phyloP scores from a whole-genome alignment of 2,888 invertebrate species.

The Lottia gigantea region DNA sequence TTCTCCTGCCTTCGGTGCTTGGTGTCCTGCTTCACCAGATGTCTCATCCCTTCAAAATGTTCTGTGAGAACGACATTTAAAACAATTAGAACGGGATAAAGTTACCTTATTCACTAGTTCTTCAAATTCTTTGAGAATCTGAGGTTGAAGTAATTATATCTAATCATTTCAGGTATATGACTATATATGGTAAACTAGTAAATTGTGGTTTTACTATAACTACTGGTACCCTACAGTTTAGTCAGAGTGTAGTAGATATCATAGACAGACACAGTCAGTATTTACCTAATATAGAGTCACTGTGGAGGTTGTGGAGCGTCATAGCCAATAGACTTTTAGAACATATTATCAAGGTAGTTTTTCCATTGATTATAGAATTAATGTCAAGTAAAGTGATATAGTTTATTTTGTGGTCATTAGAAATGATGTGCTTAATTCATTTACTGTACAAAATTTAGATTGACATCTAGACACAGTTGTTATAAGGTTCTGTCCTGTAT shows the following conservation, averaged over 20 bases:
- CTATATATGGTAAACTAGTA: conserved; percentile 49
- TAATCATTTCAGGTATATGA: conserved; percentile 44
- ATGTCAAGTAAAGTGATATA: not conserved
- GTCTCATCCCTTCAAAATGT: too few species aligned
- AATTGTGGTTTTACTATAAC: conserved; percentile 43
- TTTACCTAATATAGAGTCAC: conserved; percentile 41
- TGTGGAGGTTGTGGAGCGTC: conserved; percentile 59
- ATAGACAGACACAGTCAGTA: conserved; percentile 42
- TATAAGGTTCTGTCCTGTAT: too few species aligned
- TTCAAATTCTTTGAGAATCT: too few species aligned
- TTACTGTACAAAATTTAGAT: too few species aligned
- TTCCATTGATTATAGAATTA: not conserved
- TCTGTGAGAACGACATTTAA: too few species aligned
- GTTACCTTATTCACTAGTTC: too few species aligned
- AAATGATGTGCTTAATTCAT: too few species aligned
- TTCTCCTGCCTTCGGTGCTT: too few species aligned
- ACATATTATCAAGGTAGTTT: conserved; percentile 49
- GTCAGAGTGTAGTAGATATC: conserved; percentile 51
- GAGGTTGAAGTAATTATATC: too few species aligned
- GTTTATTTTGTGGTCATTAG: not conserved
- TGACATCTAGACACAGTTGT: too few species aligned
- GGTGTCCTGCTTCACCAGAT: too few species aligned
- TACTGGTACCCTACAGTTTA: conserved; percentile 50
- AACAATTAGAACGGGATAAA: too few species aligned
- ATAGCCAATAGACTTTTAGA: conserved; percentile 47